Evolutionary conservation across 2,113 vertebrate species (phyloP).

Genomic region (Anarrhichthys ocellatus): DNA sequence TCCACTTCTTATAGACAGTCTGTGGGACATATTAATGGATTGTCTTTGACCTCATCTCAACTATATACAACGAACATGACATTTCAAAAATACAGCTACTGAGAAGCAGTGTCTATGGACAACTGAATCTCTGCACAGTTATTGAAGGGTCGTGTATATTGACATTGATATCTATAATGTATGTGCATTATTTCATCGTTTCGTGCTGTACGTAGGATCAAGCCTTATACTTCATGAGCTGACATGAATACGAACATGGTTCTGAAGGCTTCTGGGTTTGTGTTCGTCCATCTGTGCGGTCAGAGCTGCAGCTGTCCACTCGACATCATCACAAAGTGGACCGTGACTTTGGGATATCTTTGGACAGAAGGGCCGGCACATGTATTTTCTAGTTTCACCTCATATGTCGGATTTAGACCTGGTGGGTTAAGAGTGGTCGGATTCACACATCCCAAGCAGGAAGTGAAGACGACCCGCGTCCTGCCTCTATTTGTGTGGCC

Average conservation of each 20-base stretch:
- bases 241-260: constrained; percentile 35
- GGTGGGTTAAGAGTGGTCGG: constrained; percentile 13
- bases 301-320: constrained; percentile 46
- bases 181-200: no score
- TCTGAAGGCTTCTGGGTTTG: constrained; percentile 21
- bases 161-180: no score
- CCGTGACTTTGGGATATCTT: constrained; percentile 59
- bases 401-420: constrained; percentile 28
- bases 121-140: no score
- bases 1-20: no score
- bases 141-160: no score
- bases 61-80: neutral
- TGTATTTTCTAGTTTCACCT: constrained; percentile 43
- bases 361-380: constrained; percentile 34
- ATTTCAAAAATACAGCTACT: neutral
- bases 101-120: neutral
- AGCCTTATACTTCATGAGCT: neutral
- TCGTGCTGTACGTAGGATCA: no score
- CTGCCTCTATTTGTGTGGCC: constrained; percentile 71
- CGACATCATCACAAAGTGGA: constrained; percentile 22
- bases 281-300: constrained; percentile 13
- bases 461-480: constrained; percentile 34
- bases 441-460: constrained; percentile 36
- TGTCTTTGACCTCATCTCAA: no score
- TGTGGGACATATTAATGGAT: neutral